Percentiles rank a stretch among this genome's conserved stretches.
Evolutionary conservation across 2,797 vertebrate species (phyloP).

Genomic region (Staurois parvus): DNA sequence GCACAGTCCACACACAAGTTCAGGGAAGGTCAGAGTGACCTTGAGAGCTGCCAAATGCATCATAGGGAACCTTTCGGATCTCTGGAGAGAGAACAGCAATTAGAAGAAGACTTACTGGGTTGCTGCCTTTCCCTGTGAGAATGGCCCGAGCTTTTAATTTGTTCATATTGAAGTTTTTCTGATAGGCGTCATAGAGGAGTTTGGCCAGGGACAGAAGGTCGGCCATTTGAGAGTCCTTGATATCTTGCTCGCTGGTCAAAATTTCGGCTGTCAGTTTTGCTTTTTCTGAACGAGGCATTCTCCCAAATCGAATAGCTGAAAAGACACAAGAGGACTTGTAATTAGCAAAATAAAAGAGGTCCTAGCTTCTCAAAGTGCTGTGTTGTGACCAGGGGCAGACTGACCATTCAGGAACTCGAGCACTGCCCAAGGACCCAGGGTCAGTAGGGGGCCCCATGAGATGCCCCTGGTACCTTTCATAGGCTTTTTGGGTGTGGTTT

Average conservation of each 20-base stretch:
- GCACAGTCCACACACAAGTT: not conserved
- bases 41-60: not conserved
- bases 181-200: constrained; percentile 94
- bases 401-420: no score
- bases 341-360: no score
- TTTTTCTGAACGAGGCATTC: constrained; percentile 98
- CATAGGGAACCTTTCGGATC: not conserved
- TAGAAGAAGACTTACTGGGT: constrained; percentile 81
- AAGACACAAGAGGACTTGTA: constrained; percentile 26
- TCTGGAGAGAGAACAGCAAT: not conserved
- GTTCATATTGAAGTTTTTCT: constrained; percentile 99
- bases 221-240: constrained; percentile 83
- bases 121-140: constrained; percentile 91
- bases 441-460: no score
- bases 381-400: no score
- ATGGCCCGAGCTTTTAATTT: constrained; percentile 94
- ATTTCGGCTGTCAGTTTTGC: constrained; percentile 95
- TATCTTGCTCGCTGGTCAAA: constrained; percentile 84
- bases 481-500: no score
- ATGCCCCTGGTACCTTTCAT: no score
- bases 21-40: not conserved
- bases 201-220: constrained; percentile 93
- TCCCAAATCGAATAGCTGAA: constrained; percentile 95
- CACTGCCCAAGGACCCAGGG: no score
- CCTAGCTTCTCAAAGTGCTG: no score